Percentiles rank a stretch among this genome's conserved stretches.
These are phyloP conservation scores for Gnathonemus longibarbis DNA, from an alignment of 2,113 vertebrate genomes.

Conservation along the genomic window DNA sequence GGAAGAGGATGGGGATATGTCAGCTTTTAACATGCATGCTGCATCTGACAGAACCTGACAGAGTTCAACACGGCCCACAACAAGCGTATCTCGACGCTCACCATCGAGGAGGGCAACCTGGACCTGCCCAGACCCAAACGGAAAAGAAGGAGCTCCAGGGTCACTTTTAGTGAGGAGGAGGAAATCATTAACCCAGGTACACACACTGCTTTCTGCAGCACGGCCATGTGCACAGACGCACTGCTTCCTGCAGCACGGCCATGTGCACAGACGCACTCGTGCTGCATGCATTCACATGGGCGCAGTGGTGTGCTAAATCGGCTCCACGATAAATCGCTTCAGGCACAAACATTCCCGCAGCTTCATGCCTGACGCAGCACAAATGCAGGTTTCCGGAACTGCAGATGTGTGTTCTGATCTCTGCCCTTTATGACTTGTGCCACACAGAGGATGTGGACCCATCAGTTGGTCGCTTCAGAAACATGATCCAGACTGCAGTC, in stretches of 20 bases:
- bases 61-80: constrained; percentile 99
- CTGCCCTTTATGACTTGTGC: not conserved
- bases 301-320: not conserved
- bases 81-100: constrained; percentile 91
- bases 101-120: constrained; percentile 93
- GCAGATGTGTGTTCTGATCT: not conserved
- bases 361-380: not conserved
- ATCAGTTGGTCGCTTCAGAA: constrained; percentile 80
- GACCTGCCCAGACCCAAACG: constrained; percentile 95
- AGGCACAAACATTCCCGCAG: not conserved
- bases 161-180: constrained; percentile 79
- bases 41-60: constrained; percentile 77
- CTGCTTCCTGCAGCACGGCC: not conserved
- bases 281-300: not conserved
- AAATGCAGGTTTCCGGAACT: not conserved
- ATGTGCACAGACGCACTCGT: not conserved
- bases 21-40: not conserved
- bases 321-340: not conserved
- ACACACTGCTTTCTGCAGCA: not conserved
- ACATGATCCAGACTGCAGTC: constrained; percentile 84
- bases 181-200: constrained; percentile 79
- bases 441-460: constrained; percentile 80
- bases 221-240: not conserved
- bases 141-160: constrained; percentile 79
- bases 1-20: not conserved